phyloP scores from a whole-genome alignment of 2,113 vertebrate genomes.

The Gadus macrocephalus region DNA sequence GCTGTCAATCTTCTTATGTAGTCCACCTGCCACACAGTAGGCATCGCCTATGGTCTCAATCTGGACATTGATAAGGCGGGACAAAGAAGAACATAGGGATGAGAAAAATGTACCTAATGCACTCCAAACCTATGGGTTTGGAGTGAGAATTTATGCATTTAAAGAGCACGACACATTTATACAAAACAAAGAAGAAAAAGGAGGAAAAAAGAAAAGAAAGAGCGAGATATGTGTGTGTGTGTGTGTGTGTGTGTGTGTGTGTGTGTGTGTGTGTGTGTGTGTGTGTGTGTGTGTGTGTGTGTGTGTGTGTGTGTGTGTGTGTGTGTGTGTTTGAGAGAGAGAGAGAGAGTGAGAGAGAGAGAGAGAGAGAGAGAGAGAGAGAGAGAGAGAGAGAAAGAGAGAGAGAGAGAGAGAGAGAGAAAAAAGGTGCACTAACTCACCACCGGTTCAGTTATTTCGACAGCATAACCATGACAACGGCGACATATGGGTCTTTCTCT shows the following conservation, averaged over 20 bases:
- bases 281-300: neutral
- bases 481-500: constrained; percentile 41
- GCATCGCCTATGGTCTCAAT: constrained; percentile 99
- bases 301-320: neutral
- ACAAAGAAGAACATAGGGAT: neutral
- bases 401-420: neutral
- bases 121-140: neutral
- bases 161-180: constrained; percentile 29
- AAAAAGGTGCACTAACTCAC: constrained; percentile 47
- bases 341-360: constrained; percentile 15
- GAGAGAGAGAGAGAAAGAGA: constrained; percentile 14
- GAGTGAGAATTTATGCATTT: neutral
- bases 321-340: neutral
- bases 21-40: constrained; percentile 93
- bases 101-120: neutral
- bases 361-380: neutral
- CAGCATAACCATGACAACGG: constrained; percentile 62
- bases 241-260: neutral
- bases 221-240: neutral
- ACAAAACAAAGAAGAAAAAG: neutral
- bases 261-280: neutral
- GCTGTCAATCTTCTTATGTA: constrained; percentile 92
- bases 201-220: neutral
- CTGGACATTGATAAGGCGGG: constrained; percentile 66
- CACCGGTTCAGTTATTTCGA: constrained; percentile 41